Base-by-base conservation (phyloP, 2,888 invertebrate genomes). In the Lamellibrachia columna region DNA sequence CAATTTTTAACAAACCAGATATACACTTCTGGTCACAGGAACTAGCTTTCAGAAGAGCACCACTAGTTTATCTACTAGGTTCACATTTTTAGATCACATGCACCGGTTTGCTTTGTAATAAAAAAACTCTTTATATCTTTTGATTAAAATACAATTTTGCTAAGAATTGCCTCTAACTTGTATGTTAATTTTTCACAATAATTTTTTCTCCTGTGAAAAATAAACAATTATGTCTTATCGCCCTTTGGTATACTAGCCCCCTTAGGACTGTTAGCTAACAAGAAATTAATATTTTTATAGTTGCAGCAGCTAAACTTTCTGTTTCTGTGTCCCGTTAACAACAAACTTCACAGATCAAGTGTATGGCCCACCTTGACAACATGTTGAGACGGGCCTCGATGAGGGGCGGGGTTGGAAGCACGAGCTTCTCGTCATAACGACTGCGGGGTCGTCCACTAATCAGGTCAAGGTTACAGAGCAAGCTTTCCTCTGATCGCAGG, bases 341-440 rank as follows among this genome's bases (percentile, higher is more conserved):
- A 15, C 22, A 22, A 75, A 15, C 11, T 22, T 75, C 75, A 11
- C 22, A 22, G 75, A 75, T 75, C 75, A 75, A 75, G 75, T 75
- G 52, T 7, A 22, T n/a, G 28, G 92, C 94, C 93, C 93, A 95
- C 95, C 95, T 95, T 52, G 95, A 94, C 53, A 94, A 93, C 4
- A 93, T 93, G 55, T 94, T 94, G 15, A 94, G 93, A 53, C 95
- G 94, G 3, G 95, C 94, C 91, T 95, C 95, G 7, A 95, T 95
- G 91, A 95, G 94, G 2, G 96, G 96, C 1, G 95, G 95, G 90
- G 95, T 95, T 52, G 96, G 96, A 40, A 95, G 40, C 52, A 52
- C 58, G 7, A 93, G 91, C 53, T 90, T 28, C 52, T 92, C 93
- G 6, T 91, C n/a, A 6, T 75, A 75, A 22, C 75, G 75, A 75